These are phyloP conservation scores for Patella ulyssiponensis DNA, from an alignment of 2,888 invertebrate species.

Conservation along the genomic window DNA sequence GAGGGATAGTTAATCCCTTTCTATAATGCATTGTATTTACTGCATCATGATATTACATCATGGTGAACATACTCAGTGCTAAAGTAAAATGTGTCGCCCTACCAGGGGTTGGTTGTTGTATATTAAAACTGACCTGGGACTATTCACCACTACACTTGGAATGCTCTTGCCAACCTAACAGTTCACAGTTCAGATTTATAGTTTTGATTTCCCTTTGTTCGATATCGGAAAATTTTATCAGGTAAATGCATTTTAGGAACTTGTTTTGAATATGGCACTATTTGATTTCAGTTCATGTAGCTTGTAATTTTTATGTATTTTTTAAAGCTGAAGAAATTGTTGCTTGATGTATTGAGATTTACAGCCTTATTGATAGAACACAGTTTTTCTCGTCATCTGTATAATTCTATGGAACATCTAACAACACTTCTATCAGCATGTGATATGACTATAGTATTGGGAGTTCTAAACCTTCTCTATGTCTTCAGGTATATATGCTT, in stretches of 20 bases:
- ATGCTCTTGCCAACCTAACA: no score
- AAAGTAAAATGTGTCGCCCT: constrained; percentile 1
- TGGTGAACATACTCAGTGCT: constrained; percentile 6
- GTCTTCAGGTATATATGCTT: constrained; percentile 78
- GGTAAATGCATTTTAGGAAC: no score
- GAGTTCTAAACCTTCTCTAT: constrained; percentile 86
- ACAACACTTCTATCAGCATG: constrained; percentile 83
- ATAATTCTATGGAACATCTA: constrained; percentile 89
- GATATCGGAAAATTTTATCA: no score
- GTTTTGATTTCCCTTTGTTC: no score
- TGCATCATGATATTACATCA: background rate
- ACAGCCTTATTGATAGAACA: constrained; percentile 88
- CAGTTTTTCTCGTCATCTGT: constrained; percentile 87
- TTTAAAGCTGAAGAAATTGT: constrained; percentile 79
- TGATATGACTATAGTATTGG: constrained; percentile 87
- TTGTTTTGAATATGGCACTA: no score
- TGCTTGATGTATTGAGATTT: constrained; percentile 84
- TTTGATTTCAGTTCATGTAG: background rate
- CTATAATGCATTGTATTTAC: constrained; percentile 9
- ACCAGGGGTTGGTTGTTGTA: constrained; percentile 6
- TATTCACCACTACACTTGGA: constrained; percentile 10
- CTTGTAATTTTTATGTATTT: constrained; percentile 2
- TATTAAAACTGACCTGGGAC: background rate
- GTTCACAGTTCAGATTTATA: no score
- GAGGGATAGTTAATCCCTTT: no score